A percentile compares a stretch with the other conserved stretches of the same genome.
Evolutionary conservation across 1,140 invertebrate species (phyloP).

Genomic region (Heliconius hewitsoni): DNA sequence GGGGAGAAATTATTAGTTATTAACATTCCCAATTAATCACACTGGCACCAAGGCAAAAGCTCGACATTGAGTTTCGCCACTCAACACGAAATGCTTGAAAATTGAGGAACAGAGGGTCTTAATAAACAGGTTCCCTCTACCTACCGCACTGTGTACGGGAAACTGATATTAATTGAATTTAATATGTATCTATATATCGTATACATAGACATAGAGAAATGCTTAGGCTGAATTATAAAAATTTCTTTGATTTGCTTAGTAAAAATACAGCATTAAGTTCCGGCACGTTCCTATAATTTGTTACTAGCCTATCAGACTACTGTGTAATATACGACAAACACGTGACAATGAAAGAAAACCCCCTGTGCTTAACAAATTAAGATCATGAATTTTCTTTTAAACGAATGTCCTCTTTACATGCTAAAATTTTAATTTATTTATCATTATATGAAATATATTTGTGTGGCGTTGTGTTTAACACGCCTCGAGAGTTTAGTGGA

Average conservation of each 20-base stretch:
- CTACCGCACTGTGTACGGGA: not conserved
- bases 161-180: too few species aligned
- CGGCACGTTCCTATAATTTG: slow-evolving; percentile 2
- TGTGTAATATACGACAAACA: not conserved
- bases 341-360: slow-evolving; percentile 3
- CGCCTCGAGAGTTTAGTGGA: too few species aligned
- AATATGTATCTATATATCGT: too few species aligned
- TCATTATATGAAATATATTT: not conserved
- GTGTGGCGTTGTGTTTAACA: too few species aligned
- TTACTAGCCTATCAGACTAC: not conserved
- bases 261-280: not conserved
- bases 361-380: not conserved
- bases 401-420: not conserved
- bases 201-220: not conserved
- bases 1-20: not conserved
- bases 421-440: not conserved
- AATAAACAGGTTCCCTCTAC: not conserved
- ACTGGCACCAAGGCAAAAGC: not conserved
- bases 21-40: not conserved
- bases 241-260: not conserved
- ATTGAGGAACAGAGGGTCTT: not conserved
- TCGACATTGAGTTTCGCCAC: too few species aligned
- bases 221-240: not conserved
- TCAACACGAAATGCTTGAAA: not conserved
- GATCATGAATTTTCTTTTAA: not conserved